phyloP scores from a whole-genome alignment of 2,888 invertebrate species.

The Eucriotettix oculatus region DNA sequence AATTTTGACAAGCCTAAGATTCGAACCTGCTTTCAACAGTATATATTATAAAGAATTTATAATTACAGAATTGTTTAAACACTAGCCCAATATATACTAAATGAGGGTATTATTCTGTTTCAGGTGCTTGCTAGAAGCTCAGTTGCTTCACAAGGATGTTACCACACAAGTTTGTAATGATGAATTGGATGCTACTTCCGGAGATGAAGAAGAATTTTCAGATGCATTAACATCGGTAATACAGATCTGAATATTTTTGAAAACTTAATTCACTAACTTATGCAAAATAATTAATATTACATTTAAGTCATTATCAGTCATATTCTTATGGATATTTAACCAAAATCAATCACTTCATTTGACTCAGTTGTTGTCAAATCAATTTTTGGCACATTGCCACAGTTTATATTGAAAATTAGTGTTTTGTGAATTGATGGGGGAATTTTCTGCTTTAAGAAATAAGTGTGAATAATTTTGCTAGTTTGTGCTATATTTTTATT shows the following conservation, averaged over 20 bases:
- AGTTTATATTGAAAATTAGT: too few species aligned
- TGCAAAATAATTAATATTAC: neutral
- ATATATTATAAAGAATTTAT: too few species aligned
- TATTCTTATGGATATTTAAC: neutral
- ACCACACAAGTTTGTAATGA: slow-evolving; percentile 8
- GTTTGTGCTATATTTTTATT: neutral
- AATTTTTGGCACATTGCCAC: too few species aligned
- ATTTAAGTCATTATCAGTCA: neutral
- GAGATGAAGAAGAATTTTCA: slow-evolving; percentile 36
- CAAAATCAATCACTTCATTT: too few species aligned
- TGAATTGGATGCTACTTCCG: slow-evolving; percentile 16
- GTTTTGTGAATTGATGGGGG: too few species aligned
- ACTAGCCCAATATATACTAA: neutral
- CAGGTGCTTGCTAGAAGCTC: slow-evolving; percentile 16
- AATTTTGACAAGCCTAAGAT: too few species aligned
- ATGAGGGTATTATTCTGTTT: neutral
- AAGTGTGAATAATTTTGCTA: too few species aligned
- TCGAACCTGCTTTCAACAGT: too few species aligned
- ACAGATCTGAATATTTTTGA: too few species aligned
- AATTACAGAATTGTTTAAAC: neutral
- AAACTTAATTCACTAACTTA: too few species aligned
- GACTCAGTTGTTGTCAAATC: too few species aligned
- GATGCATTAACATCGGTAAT: slow-evolving; percentile 39
- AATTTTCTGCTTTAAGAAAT: too few species aligned
- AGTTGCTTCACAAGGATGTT: slow-evolving; percentile 19